Evolutionary conservation across 1,140 invertebrate genomes (phyloP), one percentile per base, ranked within the genome.

Genomic region (Rhopalosiphum padi): DNA sequence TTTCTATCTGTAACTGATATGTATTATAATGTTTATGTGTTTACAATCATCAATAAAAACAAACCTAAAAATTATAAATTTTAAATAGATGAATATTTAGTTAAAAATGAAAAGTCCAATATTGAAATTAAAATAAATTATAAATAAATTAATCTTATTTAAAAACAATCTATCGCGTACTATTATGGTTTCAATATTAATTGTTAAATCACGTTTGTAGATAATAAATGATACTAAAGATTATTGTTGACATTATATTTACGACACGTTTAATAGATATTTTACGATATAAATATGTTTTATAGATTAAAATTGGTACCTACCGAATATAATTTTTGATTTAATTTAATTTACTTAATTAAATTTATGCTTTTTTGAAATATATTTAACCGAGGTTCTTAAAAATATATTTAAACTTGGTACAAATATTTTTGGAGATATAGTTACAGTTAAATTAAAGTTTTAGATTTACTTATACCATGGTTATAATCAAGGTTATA

Each of bases 151-250:
- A 87, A 9, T 43, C 5, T 2, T 48, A 87, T 48, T 87, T 87
- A n/a, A 87, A 87, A 48, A 87, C 30, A 86, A 86, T 5, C 8
- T 41, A 85, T 85, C 25, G 83, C 9, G 8, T 53, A 53, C 23
- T 88, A 51, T 88, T 87, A 89, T 89, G 22, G 23, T 51, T 35
- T 8, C 9, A 53, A 88, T 53, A 51, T 88, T 41, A 41, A 41
- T 51, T 51, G 5, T 88, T 53, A 51, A 88, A 88, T 88, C 87
- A 53, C 48, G 87, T 88, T 88, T 37, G 7, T 23, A 88, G 48
- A 55, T 89, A 48, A 55, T 89, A 22, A 53, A 89, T 37, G 87
- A 89, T 55, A 89, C 23, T 89, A 55, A 25, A 89, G 22, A 55
- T 53, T 37, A 55, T 30, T 89, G 11, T 55, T 41, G 35, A 55